A percentile compares a stretch with the other conserved stretches of the same genome.
Conservation (phyloP, 1,140 invertebrate species). For the Leptinotarsa lineolata region DNA sequence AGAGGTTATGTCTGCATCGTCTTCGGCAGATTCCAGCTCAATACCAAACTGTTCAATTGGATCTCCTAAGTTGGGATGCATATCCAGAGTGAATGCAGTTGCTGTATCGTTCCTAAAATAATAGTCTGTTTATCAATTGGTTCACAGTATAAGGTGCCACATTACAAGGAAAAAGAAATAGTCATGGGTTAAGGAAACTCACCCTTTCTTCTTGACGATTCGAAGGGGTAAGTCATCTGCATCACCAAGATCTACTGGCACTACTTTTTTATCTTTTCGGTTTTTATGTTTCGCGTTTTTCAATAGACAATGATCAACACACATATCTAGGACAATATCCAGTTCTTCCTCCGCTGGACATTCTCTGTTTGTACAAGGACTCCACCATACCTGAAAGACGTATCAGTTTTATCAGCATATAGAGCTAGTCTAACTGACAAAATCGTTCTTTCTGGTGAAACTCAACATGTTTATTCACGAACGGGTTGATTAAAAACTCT, state of each 20-base stretch:
- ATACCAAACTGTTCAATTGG: constrained; percentile 73
- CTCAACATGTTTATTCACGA: neutral
- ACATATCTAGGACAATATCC: constrained; percentile 70
- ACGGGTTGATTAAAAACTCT: neutral
- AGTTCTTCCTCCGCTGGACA: constrained; percentile 73
- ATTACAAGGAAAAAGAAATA: neutral
- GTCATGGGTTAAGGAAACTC: neutral
- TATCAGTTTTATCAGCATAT: neutral
- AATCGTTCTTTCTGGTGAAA: neutral
- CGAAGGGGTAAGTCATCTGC: constrained; percentile 61
- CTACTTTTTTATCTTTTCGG: constrained; percentile 25
- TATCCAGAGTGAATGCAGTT: constrained; percentile 59
- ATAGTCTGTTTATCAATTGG: neutral
- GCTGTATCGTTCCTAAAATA: constrained; percentile 31
- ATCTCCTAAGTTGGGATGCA: constrained; percentile 71
- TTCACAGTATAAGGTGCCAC: too few species aligned
- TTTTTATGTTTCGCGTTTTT: constrained; percentile 40
- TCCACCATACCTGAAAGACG: constrained; percentile 64
- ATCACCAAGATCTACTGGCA: constrained; percentile 51
- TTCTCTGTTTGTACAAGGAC: constrained; percentile 73
- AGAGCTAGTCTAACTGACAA: neutral
- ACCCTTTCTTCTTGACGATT: constrained; percentile 58
- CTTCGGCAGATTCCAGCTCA: constrained; percentile 70
- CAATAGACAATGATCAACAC: constrained; percentile 70
- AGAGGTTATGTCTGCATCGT: constrained; percentile 65